These are phyloP conservation scores for Cardiocondyla obscurior DNA, from an alignment of 1,140 invertebrate genomes.

Conservation along the genomic window DNA sequence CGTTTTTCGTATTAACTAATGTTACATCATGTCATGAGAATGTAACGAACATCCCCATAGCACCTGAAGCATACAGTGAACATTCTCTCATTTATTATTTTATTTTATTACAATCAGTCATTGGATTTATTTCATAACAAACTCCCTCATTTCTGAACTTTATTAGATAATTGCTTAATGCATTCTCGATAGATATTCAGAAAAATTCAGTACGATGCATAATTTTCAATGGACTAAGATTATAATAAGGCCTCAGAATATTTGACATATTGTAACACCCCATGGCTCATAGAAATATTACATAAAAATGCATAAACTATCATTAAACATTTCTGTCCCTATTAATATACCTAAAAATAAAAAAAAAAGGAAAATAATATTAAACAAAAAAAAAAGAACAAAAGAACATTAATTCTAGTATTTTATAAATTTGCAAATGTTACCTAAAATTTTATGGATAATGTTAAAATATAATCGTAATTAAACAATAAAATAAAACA, in stretches of 20 bases:
- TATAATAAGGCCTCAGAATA: slow-evolving; percentile 80
- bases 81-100: slow-evolving; percentile 78
- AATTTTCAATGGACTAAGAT: slow-evolving; percentile 72
- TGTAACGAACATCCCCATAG: slow-evolving; percentile 73
- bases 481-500: not conserved
- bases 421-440: not conserved
- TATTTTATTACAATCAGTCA: slow-evolving; percentile 78
- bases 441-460: not conserved
- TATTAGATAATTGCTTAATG: slow-evolving; percentile 67
- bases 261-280: slow-evolving; percentile 67
- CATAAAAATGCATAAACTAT: slow-evolving; percentile 6
- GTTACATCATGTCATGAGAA: slow-evolving; percentile 72
- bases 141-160: slow-evolving; percentile 71
- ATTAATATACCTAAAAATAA: not conserved
- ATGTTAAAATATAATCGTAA: not conserved
- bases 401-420: not conserved
- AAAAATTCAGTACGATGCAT: slow-evolving; percentile 70
- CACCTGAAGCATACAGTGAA: slow-evolving; percentile 80
- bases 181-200: slow-evolving; percentile 66
- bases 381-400: not conserved
- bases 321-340: not conserved
- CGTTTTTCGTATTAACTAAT: slow-evolving; percentile 67
- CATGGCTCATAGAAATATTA: slow-evolving; percentile 41
- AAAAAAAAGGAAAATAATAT: not conserved
- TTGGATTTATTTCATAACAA: slow-evolving; percentile 80